A percentile compares a stretch with the other conserved stretches of the same genome.
Evolutionary conservation across 2,797 vertebrate species (phyloP).

Genomic region (Aldrovandia affinis): DNA sequence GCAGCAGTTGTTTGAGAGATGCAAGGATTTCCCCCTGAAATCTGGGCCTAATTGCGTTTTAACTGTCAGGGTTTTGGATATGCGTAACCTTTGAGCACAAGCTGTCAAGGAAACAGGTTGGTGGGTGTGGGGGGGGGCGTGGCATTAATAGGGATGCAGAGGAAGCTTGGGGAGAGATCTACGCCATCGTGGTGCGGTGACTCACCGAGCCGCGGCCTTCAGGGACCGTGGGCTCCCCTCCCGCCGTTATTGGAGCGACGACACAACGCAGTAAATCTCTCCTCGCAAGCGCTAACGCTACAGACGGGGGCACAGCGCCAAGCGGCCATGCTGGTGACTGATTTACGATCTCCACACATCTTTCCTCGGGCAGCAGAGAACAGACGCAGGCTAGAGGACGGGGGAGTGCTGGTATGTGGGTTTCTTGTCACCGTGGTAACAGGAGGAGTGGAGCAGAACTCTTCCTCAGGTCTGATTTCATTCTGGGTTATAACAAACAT

Average conservation of each 20-base stretch:
- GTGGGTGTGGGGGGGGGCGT: too few relatives aligned
- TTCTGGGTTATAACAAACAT: background rate
- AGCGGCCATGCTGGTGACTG: background rate
- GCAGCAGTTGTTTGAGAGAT: too few relatives aligned
- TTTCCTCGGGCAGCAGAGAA: background rate
- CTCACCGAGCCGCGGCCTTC: slow-evolving; percentile 37
- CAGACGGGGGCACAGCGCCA: background rate
- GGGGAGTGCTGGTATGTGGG: background rate
- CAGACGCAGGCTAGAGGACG: background rate
- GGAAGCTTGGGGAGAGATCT: too few relatives aligned
- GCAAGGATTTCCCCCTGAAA: too few relatives aligned
- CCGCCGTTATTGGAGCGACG: background rate
- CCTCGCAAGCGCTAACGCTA: background rate
- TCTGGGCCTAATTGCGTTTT: too few relatives aligned
- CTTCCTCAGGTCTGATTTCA: too few relatives aligned
- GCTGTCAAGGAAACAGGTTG: too few relatives aligned
- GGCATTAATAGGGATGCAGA: too few relatives aligned
- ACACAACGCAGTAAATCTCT: background rate
- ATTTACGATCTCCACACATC: background rate
- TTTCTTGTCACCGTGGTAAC: too few relatives aligned
- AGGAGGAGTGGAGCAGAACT: too few relatives aligned
- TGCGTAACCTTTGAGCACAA: too few relatives aligned
- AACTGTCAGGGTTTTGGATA: too few relatives aligned
- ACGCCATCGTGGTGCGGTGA: slow-evolving; percentile 21
- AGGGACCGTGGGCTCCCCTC: background rate